Conservation (phyloP, 1,140 invertebrate genomes). For the Ladona fulva region DNA sequence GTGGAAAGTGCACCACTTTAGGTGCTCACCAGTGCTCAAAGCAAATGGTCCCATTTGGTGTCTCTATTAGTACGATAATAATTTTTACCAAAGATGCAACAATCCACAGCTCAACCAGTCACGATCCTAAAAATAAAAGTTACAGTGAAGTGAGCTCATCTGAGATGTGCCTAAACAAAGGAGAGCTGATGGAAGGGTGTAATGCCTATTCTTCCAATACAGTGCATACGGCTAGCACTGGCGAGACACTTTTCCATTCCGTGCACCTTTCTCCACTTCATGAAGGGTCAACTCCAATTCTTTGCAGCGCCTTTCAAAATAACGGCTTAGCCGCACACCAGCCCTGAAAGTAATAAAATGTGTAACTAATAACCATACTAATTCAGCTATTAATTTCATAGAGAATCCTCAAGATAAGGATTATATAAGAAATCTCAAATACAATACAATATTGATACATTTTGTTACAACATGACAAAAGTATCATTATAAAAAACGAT, state of each 20-base stretch:
- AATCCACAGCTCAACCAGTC: not conserved
- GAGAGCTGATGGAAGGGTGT: not conserved
- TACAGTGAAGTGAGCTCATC: not conserved
- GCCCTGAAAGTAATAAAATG: not conserved
- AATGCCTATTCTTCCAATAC: not conserved
- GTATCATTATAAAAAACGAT: too few relatives aligned
- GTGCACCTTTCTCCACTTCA: not conserved
- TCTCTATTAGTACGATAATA: not conserved
- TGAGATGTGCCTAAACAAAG: not conserved
- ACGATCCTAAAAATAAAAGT: not conserved
- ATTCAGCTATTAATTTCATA: too few relatives aligned
- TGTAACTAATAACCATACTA: not conserved
- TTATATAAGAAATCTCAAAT: not conserved
- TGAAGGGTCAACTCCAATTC: not conserved
- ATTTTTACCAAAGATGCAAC: not conserved
- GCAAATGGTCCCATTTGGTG: not conserved
- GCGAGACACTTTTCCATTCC: not conserved
- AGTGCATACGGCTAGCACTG: not conserved
- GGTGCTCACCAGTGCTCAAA: slow-evolving; percentile 3
- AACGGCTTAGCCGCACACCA: not conserved
- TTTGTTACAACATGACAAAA: not conserved
- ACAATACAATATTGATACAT: not conserved
- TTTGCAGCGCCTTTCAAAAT: not conserved
- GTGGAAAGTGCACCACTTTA: not conserved
- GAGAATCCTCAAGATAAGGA: slow-evolving; percentile 12